A percentile compares a stretch with the other conserved stretches of the same genome.
These are phyloP conservation scores for Sialia sialis DNA, from an alignment of 2,113 vertebrate genomes.

Conservation along the genomic window DNA sequence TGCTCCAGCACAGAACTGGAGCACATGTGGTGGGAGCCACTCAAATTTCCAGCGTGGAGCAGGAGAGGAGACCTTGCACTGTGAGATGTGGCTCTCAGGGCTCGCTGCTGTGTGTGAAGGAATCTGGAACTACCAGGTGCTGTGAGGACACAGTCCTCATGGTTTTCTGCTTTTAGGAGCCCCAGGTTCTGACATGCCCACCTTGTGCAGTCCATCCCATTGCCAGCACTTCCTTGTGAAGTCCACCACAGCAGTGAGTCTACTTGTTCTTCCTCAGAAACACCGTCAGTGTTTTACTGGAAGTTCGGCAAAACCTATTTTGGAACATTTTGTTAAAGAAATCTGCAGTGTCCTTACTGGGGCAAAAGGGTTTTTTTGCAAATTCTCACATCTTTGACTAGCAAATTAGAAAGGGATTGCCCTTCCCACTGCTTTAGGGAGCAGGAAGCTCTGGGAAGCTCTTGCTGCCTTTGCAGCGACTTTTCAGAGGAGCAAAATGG, in stretches of 20 bases:
- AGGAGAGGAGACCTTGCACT: not conserved
- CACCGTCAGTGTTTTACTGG: accelerated
- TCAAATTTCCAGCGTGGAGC: not conserved
- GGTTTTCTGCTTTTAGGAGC: not conserved
- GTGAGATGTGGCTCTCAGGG: not conserved
- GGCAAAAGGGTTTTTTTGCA: not conserved
- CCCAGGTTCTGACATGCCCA: not conserved
- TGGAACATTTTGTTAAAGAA: not conserved
- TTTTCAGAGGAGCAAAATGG: not conserved
- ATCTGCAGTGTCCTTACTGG: not conserved
- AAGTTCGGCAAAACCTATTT: not conserved
- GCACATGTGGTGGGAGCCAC: not conserved
- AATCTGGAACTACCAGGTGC: not conserved
- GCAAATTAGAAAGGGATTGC: not conserved
- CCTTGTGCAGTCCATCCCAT: not conserved
- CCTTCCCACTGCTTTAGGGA: not conserved
- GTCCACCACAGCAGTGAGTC: not conserved
- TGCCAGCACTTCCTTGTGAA: not conserved
- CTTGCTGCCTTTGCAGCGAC: not conserved
- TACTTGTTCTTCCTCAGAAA: not conserved
- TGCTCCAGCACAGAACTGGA: not conserved
- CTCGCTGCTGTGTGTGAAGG: accelerated
- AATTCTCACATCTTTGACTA: not conserved
- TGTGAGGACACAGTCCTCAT: accelerated
- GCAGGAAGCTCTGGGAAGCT: not conserved